A percentile compares a stretch with the other conserved stretches of the same genome.
phyloP scores from a whole-genome alignment of 2,797 vertebrate genomes.

The Pelodytes ibericus region DNA sequence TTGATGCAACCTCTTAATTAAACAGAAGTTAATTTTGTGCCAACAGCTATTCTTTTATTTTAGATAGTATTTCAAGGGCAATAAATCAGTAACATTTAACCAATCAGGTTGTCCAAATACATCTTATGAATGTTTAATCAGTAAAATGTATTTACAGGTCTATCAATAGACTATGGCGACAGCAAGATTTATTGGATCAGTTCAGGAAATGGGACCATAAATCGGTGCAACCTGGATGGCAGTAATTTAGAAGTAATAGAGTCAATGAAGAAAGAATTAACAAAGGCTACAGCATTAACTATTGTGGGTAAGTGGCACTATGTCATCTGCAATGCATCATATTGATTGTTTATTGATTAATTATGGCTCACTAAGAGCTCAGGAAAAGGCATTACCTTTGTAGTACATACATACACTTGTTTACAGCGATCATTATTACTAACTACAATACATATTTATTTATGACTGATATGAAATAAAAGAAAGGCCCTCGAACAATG shows the following conservation, averaged over 20 bases:
- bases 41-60: too few species aligned
- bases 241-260: constrained; percentile 93
- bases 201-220: constrained; percentile 96
- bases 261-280: constrained; percentile 89
- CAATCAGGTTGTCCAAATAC: neutral
- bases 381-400: constrained; percentile 54
- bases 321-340: constrained; percentile 54
- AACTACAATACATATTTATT: neutral
- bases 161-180: constrained; percentile 91
- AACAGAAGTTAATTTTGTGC: too few species aligned
- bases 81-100: neutral
- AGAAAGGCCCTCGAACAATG: too few species aligned
- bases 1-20: too few species aligned
- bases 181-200: constrained; percentile 98
- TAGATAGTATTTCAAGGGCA: neutral
- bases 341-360: constrained; percentile 69
- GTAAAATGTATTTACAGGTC: constrained; percentile 79
- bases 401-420: constrained; percentile 23
- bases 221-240: constrained; percentile 96
- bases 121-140: constrained; percentile 36
- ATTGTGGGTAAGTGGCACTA: constrained; percentile 92
- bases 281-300: constrained; percentile 94
- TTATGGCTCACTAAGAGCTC: constrained; percentile 57
- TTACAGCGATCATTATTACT: neutral
- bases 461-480: neutral